Evolutionary conservation across 2,888 invertebrate species (phyloP).

Genomic region (Pammene aurita): DNA sequence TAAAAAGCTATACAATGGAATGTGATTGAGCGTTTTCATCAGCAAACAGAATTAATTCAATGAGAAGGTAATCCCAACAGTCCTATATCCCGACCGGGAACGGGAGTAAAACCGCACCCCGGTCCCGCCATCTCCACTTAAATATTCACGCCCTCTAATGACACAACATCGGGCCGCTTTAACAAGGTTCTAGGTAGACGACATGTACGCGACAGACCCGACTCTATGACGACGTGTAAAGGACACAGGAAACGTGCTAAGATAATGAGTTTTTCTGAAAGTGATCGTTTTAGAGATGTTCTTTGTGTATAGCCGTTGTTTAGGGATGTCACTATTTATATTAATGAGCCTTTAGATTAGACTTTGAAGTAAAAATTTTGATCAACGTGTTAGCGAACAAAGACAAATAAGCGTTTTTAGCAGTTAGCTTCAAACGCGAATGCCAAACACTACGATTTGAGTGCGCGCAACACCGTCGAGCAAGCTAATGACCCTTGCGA

Average conservation of each 20-base stretch:
- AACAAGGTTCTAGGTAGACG: conserved; percentile 64
- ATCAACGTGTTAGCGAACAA: background rate
- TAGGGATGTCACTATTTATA: conserved; percentile 29
- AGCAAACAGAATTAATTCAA: conserved; percentile 73
- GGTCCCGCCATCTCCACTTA: conserved; percentile 71
- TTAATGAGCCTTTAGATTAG: conserved; percentile 14
- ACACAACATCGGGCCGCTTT: conserved; percentile 68
- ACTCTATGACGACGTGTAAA: conserved; percentile 45
- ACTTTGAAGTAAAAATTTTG: background rate
- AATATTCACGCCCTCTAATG: conserved; percentile 80
- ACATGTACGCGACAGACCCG: conserved; percentile 49
- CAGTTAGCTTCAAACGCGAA: conserved; percentile 22
- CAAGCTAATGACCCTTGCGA: conserved; percentile 36
- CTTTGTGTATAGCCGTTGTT: conserved; percentile 35
- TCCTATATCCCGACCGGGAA: conserved; percentile 66
- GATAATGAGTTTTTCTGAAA: conserved; percentile 37
- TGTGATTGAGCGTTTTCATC: conserved; percentile 63
- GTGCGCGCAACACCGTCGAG: conserved; percentile 23
- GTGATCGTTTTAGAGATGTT: conserved; percentile 43
- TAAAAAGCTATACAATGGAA: conserved; percentile 47
- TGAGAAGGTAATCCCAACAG: conserved; percentile 72
- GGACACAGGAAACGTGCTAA: conserved; percentile 17
- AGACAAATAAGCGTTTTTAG: conserved; percentile 17
- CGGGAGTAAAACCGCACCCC: conserved; percentile 60
- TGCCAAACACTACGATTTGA: conserved; percentile 24